A percentile compares a stretch with the other conserved stretches of the same genome.
These are phyloP conservation scores for Orthosia gothica DNA, from an alignment of 2,888 invertebrate species.

Conservation along the genomic window DNA sequence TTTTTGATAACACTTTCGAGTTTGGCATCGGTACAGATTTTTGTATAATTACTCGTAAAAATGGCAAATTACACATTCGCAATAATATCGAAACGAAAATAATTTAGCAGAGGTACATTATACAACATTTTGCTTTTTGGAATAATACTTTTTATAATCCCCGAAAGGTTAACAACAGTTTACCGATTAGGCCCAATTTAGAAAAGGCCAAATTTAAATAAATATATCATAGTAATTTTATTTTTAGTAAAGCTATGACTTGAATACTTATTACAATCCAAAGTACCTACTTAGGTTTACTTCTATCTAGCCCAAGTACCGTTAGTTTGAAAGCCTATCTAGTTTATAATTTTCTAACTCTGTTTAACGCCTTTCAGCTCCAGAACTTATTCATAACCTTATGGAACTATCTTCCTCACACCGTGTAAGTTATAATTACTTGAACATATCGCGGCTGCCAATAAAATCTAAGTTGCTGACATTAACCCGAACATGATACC, in stretches of 20 bases:
- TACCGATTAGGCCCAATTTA: slow-evolving; percentile 8
- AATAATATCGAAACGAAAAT: background rate
- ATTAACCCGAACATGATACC: slow-evolving; percentile 50
- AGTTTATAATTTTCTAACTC: background rate
- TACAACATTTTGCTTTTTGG: background rate
- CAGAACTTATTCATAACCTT: slow-evolving; percentile 13
- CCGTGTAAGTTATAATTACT: slow-evolving; percentile 56
- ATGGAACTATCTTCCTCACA: slow-evolving; percentile 19
- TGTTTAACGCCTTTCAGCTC: background rate
- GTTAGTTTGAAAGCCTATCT: background rate
- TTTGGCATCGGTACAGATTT: slow-evolving; percentile 3
- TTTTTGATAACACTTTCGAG: slow-evolving; percentile 21
- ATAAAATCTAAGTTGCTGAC: slow-evolving; percentile 62
- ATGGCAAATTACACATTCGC: background rate
- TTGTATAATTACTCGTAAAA: background rate
- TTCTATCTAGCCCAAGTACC: background rate
- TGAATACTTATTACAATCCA: background rate
- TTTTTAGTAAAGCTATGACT: background rate
- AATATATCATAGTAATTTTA: background rate
- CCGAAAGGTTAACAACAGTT: background rate
- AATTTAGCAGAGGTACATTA: background rate
- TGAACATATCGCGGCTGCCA: slow-evolving; percentile 38
- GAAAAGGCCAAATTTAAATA: background rate
- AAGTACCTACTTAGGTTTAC: background rate
- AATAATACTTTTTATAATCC: background rate